Conservation (phyloP, 2,113 vertebrate species). For the Canis aureus region DNA sequence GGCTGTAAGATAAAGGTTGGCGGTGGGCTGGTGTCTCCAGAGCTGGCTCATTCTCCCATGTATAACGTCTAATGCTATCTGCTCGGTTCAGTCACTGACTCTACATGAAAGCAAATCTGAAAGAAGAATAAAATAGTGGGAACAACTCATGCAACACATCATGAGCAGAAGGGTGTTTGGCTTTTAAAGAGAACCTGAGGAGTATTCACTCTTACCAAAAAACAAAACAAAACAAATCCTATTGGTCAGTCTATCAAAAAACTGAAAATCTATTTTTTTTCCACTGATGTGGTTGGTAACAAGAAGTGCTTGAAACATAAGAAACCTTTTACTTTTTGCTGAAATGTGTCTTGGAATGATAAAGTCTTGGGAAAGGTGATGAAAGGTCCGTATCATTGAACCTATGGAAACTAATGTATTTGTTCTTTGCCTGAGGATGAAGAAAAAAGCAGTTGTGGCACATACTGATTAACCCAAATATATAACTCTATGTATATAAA, state of each 20-base stretch:
- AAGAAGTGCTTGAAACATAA: not conserved
- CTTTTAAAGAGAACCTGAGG: not conserved
- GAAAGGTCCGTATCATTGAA: not conserved
- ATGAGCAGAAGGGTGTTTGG: not conserved
- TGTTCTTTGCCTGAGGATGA: constrained; percentile 10
- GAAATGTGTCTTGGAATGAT: not conserved
- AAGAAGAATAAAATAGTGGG: not conserved
- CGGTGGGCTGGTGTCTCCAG: not conserved
- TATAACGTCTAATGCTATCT: not conserved
- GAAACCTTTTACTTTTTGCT: not conserved
- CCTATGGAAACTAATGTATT: not conserved
- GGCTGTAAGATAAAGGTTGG: not conserved
- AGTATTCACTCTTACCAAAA: not conserved
- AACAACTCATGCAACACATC: not conserved
- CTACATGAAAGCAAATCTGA: not conserved
- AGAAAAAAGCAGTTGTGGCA: not conserved
- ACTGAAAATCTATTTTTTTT: not conserved
- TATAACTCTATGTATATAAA: constrained; percentile 39
- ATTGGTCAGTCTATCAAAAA: not conserved
- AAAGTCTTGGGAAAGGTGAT: not conserved
- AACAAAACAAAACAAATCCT: not conserved
- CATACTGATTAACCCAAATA: constrained; percentile 48
- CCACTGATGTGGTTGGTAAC: not conserved
- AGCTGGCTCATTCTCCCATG: not conserved
- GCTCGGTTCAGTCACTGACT: not conserved